Conservation (phyloP, 2,797 vertebrate species). For the Mus spretus region DNA sequence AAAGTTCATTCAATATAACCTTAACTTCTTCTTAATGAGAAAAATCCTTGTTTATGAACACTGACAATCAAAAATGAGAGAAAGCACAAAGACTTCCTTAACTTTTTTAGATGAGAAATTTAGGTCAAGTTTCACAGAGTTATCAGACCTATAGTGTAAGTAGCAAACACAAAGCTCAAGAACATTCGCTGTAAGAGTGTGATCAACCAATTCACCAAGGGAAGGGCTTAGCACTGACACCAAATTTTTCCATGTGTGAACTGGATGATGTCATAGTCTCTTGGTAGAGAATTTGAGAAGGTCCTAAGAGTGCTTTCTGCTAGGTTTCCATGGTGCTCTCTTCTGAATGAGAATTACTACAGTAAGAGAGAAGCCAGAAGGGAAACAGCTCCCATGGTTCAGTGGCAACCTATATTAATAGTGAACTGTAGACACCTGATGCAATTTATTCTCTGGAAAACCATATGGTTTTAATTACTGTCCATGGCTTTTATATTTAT, state of each 20-base stretch:
- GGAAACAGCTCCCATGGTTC: neutral
- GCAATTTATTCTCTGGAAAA: constrained; percentile 19
- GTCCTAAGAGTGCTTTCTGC: neutral
- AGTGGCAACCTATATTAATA: neutral
- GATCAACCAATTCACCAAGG: neutral
- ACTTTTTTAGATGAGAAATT: constrained; percentile 53
- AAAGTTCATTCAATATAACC: constrained; percentile 11
- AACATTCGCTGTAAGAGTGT: neutral
- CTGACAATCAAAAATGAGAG: neutral
- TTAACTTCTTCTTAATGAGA: constrained; percentile 31
- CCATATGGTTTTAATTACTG: constrained; percentile 59
- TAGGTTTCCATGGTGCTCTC: neutral
- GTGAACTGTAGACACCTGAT: constrained; percentile 19
- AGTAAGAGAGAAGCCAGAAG: neutral
- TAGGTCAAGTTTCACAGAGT: neutral
- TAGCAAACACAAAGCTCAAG: constrained; percentile 25
- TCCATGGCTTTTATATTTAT: neutral
- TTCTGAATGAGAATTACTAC: neutral
- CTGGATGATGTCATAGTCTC: constrained; percentile 55
- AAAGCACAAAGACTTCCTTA: neutral
- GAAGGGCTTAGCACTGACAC: neutral
- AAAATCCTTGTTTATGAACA: constrained; percentile 53
- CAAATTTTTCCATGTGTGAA: constrained; percentile 58
- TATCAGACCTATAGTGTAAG: constrained; percentile 42
- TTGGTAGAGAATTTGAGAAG: constrained; percentile 55